phyloP scores from a whole-genome alignment of 2,797 vertebrate species.

The Tachyglossus aculeatus region DNA sequence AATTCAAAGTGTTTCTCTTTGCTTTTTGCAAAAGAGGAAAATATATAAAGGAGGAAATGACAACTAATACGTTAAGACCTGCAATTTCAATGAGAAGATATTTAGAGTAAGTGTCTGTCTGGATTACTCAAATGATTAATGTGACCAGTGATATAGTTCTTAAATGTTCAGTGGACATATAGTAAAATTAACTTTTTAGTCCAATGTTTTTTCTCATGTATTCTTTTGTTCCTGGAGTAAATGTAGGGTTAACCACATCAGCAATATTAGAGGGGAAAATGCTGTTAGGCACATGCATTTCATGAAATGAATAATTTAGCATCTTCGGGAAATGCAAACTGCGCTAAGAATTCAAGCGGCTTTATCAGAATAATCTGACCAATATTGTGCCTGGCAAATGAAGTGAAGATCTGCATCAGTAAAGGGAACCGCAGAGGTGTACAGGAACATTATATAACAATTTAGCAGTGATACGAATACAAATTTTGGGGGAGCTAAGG shows the following conservation, averaged over 20 bases:
- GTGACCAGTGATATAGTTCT: too few relatives aligned
- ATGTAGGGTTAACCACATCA: slow-evolving; percentile 36
- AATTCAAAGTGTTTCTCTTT: too few relatives aligned
- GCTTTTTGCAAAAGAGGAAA: too few relatives aligned
- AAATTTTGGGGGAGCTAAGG: background rate
- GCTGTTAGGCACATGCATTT: slow-evolving; percentile 54
- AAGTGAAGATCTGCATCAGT: background rate
- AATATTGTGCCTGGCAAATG: background rate
- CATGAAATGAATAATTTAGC: slow-evolving; percentile 80
- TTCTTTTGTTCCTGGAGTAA: background rate
- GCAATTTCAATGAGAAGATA: too few relatives aligned
- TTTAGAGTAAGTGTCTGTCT: too few relatives aligned
- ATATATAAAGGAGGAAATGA: too few relatives aligned
- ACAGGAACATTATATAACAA: background rate
- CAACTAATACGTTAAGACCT: background rate
- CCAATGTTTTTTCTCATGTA: background rate
- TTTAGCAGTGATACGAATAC: slow-evolving; percentile 8
- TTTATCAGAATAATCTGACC: slow-evolving; percentile 28
- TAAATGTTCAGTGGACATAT: too few relatives aligned
- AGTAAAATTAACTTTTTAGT: too few relatives aligned
- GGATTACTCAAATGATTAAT: too few relatives aligned
- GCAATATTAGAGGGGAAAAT: slow-evolving; percentile 35
- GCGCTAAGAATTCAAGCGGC: slow-evolving; percentile 51
- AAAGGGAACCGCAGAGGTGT: background rate
- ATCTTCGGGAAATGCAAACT: slow-evolving; percentile 73